Conservation (phyloP, 2,113 vertebrate species). For the Laterallus jamaicensis region DNA sequence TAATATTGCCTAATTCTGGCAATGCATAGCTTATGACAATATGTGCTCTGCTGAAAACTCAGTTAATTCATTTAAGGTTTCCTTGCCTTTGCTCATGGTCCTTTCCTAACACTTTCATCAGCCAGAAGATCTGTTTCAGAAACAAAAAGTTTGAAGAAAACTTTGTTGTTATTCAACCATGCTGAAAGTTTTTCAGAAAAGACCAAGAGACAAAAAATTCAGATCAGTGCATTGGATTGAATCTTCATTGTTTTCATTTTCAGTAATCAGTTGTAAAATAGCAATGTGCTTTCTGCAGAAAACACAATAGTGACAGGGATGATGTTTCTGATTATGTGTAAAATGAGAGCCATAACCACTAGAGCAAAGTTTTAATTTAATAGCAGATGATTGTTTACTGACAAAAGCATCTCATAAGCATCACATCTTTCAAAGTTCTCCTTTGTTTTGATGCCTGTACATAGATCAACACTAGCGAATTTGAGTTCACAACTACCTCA, state of each 20-base stretch:
- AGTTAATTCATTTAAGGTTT: not conserved
- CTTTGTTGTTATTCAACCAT: not conserved
- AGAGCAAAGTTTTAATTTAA: not conserved
- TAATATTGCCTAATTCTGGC: not conserved
- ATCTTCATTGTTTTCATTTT: not conserved
- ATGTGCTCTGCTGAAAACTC: not conserved
- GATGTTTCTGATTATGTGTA: not conserved
- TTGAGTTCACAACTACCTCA: not conserved
- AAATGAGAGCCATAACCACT: not conserved
- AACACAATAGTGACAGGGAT: not conserved
- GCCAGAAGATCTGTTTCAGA: not conserved
- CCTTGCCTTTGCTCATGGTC: not conserved
- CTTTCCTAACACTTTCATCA: not conserved
- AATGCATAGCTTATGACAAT: not conserved
- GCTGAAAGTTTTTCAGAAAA: not conserved
- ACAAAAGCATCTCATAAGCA: not conserved
- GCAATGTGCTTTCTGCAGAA: not conserved
- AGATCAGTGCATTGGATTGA: not conserved
- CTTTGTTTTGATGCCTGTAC: not conserved
- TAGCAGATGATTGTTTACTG: not conserved
- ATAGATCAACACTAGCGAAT: not conserved
- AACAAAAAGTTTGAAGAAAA: not conserved
- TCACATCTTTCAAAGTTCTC: not conserved
- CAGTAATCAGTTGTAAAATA: not conserved
- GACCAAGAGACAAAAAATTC: not conserved